Base-by-base conservation (phyloP, 2,888 invertebrate species). In the Cremastinae sp. region DNA sequence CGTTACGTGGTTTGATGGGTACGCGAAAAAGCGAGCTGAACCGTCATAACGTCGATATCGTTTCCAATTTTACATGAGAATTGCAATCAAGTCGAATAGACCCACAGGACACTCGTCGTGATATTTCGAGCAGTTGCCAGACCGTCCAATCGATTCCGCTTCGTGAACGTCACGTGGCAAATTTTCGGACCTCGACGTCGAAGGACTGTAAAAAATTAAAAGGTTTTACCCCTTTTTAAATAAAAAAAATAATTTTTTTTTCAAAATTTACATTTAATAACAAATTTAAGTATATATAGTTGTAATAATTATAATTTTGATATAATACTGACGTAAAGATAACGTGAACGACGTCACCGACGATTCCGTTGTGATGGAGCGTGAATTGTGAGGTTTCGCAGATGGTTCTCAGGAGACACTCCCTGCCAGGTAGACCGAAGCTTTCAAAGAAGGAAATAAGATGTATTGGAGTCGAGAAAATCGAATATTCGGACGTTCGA, bases 341-440 rank as follows among this genome's bases (percentile, higher is more conserved):
- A 36, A 94, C 90, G 85, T 93, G 92, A 58, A 94, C 90, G 74
- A 94, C 87, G 86, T 94, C 94, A 7, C 94, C 94, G 64, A 94
- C 83, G 9, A 94, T 86, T n/a, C 94, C 94, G 85, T 93, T 93
- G 84, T 93, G 91, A 72, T 90, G 88, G 76, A 93, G 90, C 68
- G 92, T 91, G 47, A 90, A 86, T 34, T 90, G 90, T 51, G 93
- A 91, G 69, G 92, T 92, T 86, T 94, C 94, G 82, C 94, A 94
- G 83, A 94, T 93, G 43, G 92, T 91, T 79, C 93, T 90, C 65
- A 93, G 90, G 61, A 94, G 88, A 86, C 94, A 94, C 2, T 89
- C 88, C 43, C 90, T 91, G 7, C 93, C 94, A 61, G 91, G 90
- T 80, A 91, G 92, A 14, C 93, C 92, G 72, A 91, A 90, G 68